Evolutionary conservation across 2,888 invertebrate genomes (phyloP).

Genomic region (Tyria jacobaeae): DNA sequence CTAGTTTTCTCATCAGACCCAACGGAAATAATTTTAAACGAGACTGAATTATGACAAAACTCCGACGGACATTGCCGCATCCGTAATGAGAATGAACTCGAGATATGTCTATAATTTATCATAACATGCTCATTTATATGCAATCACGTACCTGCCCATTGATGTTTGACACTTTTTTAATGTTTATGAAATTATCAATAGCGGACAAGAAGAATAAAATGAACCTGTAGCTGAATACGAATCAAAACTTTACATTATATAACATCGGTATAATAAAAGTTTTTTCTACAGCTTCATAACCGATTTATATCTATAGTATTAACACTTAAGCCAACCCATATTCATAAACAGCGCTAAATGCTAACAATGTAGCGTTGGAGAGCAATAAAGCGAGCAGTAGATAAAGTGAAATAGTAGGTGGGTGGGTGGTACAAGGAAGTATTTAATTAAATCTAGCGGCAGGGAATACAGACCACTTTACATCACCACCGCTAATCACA

Average conservation of each 20-base stretch:
- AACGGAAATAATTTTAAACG: constrained; percentile 86
- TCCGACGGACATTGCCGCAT: constrained; percentile 85
- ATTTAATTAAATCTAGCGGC: constrained; percentile 84
- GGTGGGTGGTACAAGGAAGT: constrained; percentile 77
- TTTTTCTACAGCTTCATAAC: not conserved
- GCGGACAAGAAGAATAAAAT: not conserved
- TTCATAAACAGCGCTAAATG: constrained; percentile 53
- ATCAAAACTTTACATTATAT: no score
- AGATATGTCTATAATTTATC: constrained; percentile 84
- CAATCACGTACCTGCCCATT: constrained; percentile 60
- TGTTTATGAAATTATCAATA: not conserved
- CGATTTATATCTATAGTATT: constrained; percentile 13
- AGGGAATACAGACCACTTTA: constrained; percentile 70
- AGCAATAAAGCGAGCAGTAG: constrained; percentile 70
- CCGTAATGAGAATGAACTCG: constrained; percentile 85
- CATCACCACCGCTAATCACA: constrained; percentile 81
- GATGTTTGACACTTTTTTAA: constrained; percentile 58
- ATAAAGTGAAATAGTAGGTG: constrained; percentile 76
- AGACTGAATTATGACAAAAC: constrained; percentile 87
- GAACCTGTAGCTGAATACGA: not conserved
- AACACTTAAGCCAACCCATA: constrained; percentile 44
- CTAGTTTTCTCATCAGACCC: constrained; percentile 86
- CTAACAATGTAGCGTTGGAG: constrained; percentile 52
- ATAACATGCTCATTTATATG: constrained; percentile 72
- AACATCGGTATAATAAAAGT: no score